Conservation (phyloP, 2,113 vertebrate genomes). For the Orcinus orca region DNA sequence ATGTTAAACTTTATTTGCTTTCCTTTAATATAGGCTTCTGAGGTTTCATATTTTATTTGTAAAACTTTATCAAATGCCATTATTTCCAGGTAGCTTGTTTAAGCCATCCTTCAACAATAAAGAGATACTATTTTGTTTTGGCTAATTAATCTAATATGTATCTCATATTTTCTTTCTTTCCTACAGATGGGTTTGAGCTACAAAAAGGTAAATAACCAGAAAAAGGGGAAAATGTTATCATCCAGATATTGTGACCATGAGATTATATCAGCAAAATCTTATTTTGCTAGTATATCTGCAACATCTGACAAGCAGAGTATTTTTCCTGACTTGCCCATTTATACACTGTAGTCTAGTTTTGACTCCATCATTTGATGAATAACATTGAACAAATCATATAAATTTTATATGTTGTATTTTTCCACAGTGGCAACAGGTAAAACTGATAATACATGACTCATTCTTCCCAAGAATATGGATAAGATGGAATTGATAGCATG, state of each 20-base stretch:
- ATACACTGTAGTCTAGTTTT: background rate
- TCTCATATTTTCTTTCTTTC: background rate
- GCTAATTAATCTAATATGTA: background rate
- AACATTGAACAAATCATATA: background rate
- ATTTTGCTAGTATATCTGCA: background rate
- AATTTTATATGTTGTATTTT: background rate
- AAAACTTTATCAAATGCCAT: constrained; percentile 9
- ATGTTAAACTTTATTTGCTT: background rate
- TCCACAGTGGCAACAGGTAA: background rate
- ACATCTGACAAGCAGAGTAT: background rate
- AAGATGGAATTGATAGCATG: background rate
- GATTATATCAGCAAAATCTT: background rate
- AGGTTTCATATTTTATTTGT: background rate
- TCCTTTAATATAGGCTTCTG: background rate
- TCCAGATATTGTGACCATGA: background rate
- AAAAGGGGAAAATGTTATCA: background rate
- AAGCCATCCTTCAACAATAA: background rate
- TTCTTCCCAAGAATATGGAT: background rate
- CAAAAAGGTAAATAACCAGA: background rate
- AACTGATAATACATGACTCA: background rate
- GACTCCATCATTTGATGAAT: background rate
- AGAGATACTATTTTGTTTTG: background rate
- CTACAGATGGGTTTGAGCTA: background rate
- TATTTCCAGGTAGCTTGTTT: background rate
- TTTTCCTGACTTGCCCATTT: background rate